These are phyloP conservation scores for Oligia strigilis DNA, from an alignment of 2,888 invertebrate species.

Conservation along the genomic window DNA sequence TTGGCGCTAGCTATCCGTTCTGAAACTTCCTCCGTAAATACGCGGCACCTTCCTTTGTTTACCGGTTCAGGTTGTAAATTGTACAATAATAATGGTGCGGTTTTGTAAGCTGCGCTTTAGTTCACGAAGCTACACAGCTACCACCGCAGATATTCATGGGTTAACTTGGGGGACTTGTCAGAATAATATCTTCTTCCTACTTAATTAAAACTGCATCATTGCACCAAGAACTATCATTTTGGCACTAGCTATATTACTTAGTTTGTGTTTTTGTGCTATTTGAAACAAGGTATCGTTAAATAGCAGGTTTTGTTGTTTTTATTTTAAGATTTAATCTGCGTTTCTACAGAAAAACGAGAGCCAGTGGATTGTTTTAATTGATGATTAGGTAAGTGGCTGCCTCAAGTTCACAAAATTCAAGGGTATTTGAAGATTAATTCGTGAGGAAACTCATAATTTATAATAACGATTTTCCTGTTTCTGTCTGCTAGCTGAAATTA, in stretches of 20 bases:
- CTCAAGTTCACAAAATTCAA: conserved; percentile 46
- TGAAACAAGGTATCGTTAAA: background rate
- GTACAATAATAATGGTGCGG: conserved; percentile 79
- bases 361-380: conserved; percentile 20
- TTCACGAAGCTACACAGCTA: conserved; percentile 72
- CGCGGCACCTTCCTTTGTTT: conserved; percentile 78
- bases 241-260: background rate
- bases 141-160: conserved; percentile 33
- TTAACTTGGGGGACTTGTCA: conserved; percentile 14
- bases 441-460: conserved; percentile 42
- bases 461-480: conserved; percentile 48
- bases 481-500: conserved; percentile 41
- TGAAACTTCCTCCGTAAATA: conserved; percentile 79
- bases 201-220: conserved; percentile 30
- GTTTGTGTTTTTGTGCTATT: background rate
- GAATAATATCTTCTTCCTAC: conserved; percentile 17
- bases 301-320: background rate
- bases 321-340: background rate
- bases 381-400: conserved; percentile 20
- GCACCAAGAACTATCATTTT: background rate
- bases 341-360: conserved; percentile 8
- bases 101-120: conserved; percentile 62
- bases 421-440: conserved; percentile 44
- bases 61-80: conserved; percentile 82
- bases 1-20: conserved; percentile 70